Base-by-base conservation (phyloP, 2,113 vertebrate species). In the Mastomys coucha region DNA sequence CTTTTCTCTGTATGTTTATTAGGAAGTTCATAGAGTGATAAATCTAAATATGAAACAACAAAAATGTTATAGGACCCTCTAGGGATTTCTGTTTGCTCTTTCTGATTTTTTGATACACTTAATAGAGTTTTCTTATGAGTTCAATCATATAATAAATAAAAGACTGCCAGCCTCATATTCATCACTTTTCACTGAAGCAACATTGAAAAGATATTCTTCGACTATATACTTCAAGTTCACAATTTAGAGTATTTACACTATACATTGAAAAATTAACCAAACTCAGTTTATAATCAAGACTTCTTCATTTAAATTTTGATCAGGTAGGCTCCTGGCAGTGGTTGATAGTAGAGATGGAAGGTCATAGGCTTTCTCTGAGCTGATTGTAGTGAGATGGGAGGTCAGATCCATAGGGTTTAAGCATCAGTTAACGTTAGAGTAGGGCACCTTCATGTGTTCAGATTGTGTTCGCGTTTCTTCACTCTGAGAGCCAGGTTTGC, bases 81-180 rank as follows among this genome's bases (percentile, higher is more conserved):
- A 84, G 73, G 88, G 60, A 70, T 90, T 93, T 93, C 42, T 49
- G 51, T 92, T 94, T 89, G 93, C n/a, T 67, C 45, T 87, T 84
- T 51, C 49, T 95, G 56, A 67, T 78, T 63, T 88, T 69, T 33
- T 86, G 88, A 78, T 11, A 24, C 14, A 86, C 36, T 93, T 91
- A 45, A 13, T 89, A 86, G 65, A 53, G 39, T 80, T 80, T 94
- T 95, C 42, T 42, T 42, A 42, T 78, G 93, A 91, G 19, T 39
- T 95, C 56, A 94, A 22, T 92, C 75, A 26, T 81, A 49, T 76
- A 94, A 51, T 88, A 73, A 91, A 17, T 76, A 82, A 80, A 89
- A 85, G 51, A 75, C 69, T 73, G 36, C 14, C 6, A 75, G 14
- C 5, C 24, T 67, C 75, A 56, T 88, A 56, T 75, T 56, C 91